Evolutionary conservation across 2,797 vertebrate genomes (phyloP), one percentile per base, ranked within the genome.

Genomic region (Melanotaenia nigrans): DNA sequence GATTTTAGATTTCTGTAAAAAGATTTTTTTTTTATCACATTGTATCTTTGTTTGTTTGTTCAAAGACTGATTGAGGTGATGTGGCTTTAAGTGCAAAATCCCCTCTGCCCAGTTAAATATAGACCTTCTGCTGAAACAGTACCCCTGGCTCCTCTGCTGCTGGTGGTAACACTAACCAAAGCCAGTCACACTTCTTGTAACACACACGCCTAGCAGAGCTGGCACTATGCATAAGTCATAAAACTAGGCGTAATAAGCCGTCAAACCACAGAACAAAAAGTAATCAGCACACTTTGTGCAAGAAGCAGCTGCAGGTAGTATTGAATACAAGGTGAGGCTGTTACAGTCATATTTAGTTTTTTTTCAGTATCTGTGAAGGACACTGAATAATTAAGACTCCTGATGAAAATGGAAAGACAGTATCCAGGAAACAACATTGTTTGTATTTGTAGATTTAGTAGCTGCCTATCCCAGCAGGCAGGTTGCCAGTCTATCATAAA

Each of bases 61-160:
- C 33, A 47, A 24, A n/a, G 40, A 33, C 35, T 67, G 53, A 79
- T 71, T 49, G 40, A 63, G 49, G 67, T 33, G 5, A 72, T 92
- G 76, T 86, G 65, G 40, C 92, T 93, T 93, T 92, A 93, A 93
- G 85, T 88, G 74, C 28, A 84, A 88, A 90, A 89, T 75, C 81
- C 85, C 88, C 79, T 35, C 68, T 38, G 58, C 73, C 11, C 16
- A 70, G 90, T 88, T 93, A 93, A 92, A 93, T 89, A 91, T 94
- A 94, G 92, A 68, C 64, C 63, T 32, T 85, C 75, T 61, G 77
- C 86, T 91, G 88, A 86, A 91, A 92, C 78, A 81, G 73, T 69
- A 92, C 30, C 74, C 64, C 51, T 7, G 30, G 49, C 45, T 45
- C 56, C 60, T 59, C 83, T 69, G 33, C 83, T 77, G 77, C 63